Conservation (phyloP, 2,113 vertebrate genomes). For the Chaetops frenatus region DNA sequence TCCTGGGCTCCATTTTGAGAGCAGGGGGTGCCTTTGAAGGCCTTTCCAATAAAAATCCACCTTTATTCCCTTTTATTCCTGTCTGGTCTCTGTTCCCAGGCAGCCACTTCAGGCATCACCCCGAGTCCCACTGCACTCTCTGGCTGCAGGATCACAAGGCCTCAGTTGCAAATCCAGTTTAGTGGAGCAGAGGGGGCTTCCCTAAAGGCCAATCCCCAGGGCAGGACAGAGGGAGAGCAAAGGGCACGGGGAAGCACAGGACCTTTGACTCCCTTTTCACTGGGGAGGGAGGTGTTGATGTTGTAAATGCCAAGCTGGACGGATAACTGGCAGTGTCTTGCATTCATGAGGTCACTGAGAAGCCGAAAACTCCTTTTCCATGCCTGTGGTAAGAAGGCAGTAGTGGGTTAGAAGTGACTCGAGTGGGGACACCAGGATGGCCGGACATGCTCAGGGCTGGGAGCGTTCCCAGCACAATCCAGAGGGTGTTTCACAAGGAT, state of each 20-base stretch:
- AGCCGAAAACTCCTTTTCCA: not conserved
- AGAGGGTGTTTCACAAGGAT: not conserved
- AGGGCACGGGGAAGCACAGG: not conserved
- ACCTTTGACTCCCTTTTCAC: conserved; percentile 3
- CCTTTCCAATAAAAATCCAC: too few species aligned
- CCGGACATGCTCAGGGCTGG: not conserved
- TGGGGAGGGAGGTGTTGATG: not conserved
- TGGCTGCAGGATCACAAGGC: not conserved
- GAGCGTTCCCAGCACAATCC: not conserved
- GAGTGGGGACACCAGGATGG: fast-evolving
- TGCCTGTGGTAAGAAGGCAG: not conserved
- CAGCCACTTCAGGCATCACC: too few species aligned
- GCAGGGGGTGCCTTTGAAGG: too few species aligned
- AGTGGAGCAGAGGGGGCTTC: not conserved
- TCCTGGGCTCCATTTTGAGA: too few species aligned
- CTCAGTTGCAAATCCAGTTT: not conserved
- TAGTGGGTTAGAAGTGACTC: not conserved
- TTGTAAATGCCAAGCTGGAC: not conserved
- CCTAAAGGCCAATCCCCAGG: not conserved
- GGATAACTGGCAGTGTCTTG: not conserved
- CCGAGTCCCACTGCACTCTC: fast-evolving
- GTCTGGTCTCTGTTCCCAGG: too few species aligned
- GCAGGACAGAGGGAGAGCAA: not conserved
- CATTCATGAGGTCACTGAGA: not conserved
- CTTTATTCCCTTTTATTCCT: too few species aligned